Base-by-base conservation (phyloP, 1,140 invertebrate genomes). In the Tetramorium simillimum region DNA sequence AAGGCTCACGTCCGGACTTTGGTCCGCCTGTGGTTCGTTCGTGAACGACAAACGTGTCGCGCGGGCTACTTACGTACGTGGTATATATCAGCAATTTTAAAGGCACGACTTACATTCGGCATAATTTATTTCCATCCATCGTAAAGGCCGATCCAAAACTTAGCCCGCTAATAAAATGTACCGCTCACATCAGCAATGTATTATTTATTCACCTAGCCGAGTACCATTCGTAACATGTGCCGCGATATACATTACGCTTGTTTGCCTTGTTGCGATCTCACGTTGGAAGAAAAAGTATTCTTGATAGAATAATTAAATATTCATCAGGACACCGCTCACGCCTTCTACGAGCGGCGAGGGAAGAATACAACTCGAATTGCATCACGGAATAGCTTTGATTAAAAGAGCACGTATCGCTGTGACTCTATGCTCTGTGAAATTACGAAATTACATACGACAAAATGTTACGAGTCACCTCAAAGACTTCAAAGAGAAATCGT, bases 231-330 rank as follows among this genome's bases (percentile, higher is more conserved):
- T 73, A 62, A 58, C 14, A n/a, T 37, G 51, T 3, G 24, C 4
- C 16, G 21, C 2, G 5, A 1, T n/a, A 16, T 21, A 53, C 12
- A 12, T 46, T 46, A 46, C 10, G 46, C 12, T 46, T 14, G 46
- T 46, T 51, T 46, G 33, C 21, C 24, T 33, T 53, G 28, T 24
- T 53, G 24, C 72, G 33, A 58, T 56, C n/a, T 6, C 24, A 2
- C 24, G 12, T 46, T 12, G 16, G 10, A 43, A 18, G 16, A 53
- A 73, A 56, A 51, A 69, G 16, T 46, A 18, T 53, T 60, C 24
- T 49, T 46, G 69, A 73, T 53, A 73, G 24, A 82, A 60, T 73
- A 73, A 73, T 82, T 73, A 72, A 82, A 46, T 82, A 82, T 73
- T 82, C 67, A 73, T 73, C 24, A 46, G 40, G 12, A 46, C 24